Percentiles rank a stretch among this genome's conserved stretches.
phyloP scores from a whole-genome alignment of 1,140 invertebrate species.

The Prorops nasuta region DNA sequence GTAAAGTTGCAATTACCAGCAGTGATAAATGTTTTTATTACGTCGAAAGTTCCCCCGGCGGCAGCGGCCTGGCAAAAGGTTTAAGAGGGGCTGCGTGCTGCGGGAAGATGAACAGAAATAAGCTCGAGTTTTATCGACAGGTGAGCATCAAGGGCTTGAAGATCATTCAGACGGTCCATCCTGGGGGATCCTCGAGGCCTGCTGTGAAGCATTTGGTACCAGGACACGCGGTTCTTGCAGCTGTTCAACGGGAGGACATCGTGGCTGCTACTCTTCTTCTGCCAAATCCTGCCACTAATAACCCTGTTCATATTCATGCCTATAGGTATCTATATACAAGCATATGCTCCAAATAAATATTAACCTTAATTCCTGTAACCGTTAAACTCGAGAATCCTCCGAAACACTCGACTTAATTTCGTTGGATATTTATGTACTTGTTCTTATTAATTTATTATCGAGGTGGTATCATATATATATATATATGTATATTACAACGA shows the following conservation, averaged over 20 bases:
- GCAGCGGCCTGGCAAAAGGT: too few relatives aligned
- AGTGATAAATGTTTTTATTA: too few relatives aligned
- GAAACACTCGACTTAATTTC: too few relatives aligned
- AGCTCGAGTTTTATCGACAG: too few relatives aligned
- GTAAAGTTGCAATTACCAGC: too few relatives aligned
- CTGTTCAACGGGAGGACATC: conserved; percentile 83
- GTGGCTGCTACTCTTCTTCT: conserved; percentile 87
- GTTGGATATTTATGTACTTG: too few relatives aligned
- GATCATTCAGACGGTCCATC: conserved; percentile 80
- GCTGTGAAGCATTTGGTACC: conserved; percentile 92
- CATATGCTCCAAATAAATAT: neutral
- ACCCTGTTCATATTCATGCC: conserved; percentile 84
- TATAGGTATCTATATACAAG: conserved; percentile 66
- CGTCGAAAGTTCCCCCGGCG: too few relatives aligned
- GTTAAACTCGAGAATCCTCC: neutral
- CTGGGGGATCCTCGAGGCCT: conserved; percentile 58
- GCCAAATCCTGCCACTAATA: conserved; percentile 88
- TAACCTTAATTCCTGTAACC: neutral
- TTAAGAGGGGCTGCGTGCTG: too few relatives aligned
- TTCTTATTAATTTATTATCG: too few relatives aligned
- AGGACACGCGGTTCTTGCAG: conserved; percentile 87
- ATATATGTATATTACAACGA: too few relatives aligned
- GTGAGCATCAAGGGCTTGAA: conserved; percentile 92
- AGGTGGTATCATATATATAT: too few relatives aligned
- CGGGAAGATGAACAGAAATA: too few relatives aligned